phyloP scores from a whole-genome alignment of 2,113 vertebrate genomes.

The Hypocryptadius cinnamomeus region DNA sequence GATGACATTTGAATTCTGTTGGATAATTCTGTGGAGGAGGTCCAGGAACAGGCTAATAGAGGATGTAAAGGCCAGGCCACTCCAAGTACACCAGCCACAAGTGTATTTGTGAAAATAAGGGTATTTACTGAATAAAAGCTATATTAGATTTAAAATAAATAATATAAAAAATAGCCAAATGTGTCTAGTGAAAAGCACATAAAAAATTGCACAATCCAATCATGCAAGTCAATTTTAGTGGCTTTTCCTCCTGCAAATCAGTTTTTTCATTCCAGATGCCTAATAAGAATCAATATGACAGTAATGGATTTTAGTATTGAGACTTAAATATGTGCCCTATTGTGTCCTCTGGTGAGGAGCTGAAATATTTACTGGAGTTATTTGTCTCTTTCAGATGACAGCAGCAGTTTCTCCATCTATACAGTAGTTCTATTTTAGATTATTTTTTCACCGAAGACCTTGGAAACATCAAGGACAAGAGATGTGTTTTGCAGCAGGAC shows the following conservation, averaged over 20 bases:
- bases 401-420: not conserved
- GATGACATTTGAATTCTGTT: not conserved
- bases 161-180: not conserved
- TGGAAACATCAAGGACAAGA: not conserved
- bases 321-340: not conserved
- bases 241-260: not conserved
- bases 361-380: not conserved
- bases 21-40: not conserved
- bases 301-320: not conserved
- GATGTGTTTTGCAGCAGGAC: not conserved
- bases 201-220: not conserved
- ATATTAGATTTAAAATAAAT: not conserved
- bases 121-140: not conserved
- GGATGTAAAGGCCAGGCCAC: not conserved
- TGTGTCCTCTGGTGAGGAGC: not conserved
- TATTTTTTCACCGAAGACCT: not conserved
- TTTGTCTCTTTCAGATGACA: constrained; percentile 20
- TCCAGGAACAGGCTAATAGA: not conserved
- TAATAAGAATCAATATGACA: not conserved
- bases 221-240: not conserved
- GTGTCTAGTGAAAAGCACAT: not conserved
- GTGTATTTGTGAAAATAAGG: not conserved
- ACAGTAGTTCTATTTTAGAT: not conserved
- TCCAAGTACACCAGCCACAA: not conserved
- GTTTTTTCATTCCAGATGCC: not conserved